phyloP scores from a whole-genome alignment of 2,888 invertebrate genomes.

The Trimorus sp. region DNA sequence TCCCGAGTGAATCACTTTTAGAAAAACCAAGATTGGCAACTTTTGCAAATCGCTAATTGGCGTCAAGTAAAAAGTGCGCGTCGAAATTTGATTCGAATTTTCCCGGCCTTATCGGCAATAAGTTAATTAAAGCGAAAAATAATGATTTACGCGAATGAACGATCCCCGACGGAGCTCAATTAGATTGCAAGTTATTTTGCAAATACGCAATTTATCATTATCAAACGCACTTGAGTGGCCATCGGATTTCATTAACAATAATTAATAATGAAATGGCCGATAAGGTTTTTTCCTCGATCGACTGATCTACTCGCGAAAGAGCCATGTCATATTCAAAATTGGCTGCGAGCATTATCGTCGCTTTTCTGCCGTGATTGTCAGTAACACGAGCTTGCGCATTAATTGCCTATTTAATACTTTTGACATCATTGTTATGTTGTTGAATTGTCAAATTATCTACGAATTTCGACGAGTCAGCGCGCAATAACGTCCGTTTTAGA shows the following conservation, averaged over 20 bases:
- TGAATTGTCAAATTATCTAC: constrained; percentile 33
- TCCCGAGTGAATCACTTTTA: too few relatives aligned
- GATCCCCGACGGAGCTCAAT: constrained; percentile 21
- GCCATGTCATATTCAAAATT: constrained; percentile 49
- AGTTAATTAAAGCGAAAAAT: constrained; percentile 31
- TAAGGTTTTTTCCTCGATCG: background rate
- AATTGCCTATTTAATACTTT: constrained; percentile 49
- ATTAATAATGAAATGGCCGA: constrained; percentile 28
- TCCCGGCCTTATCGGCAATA: background rate
- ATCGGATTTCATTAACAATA: constrained; percentile 49
- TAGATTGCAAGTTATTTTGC: constrained; percentile 32
- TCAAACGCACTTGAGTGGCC: constrained; percentile 40
- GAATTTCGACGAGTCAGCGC: constrained; percentile 19
- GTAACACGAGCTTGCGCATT: constrained; percentile 43
- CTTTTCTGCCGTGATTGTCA: constrained; percentile 49
- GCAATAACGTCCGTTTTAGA: background rate
- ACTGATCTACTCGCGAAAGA: constrained; percentile 41
- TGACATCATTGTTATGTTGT: constrained; percentile 43
- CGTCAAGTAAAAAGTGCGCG: background rate
- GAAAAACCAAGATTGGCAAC: too few relatives aligned
- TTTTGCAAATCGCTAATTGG: too few relatives aligned
- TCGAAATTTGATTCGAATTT: background rate
- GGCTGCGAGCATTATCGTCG: constrained; percentile 49
- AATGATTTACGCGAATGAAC: constrained; percentile 30
- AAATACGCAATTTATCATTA: constrained; percentile 39